Percentiles rank a stretch among this genome's conserved stretches.
These are phyloP conservation scores for Incurvaria masculella DNA, from an alignment of 2,888 invertebrate genomes.

Conservation along the genomic window DNA sequence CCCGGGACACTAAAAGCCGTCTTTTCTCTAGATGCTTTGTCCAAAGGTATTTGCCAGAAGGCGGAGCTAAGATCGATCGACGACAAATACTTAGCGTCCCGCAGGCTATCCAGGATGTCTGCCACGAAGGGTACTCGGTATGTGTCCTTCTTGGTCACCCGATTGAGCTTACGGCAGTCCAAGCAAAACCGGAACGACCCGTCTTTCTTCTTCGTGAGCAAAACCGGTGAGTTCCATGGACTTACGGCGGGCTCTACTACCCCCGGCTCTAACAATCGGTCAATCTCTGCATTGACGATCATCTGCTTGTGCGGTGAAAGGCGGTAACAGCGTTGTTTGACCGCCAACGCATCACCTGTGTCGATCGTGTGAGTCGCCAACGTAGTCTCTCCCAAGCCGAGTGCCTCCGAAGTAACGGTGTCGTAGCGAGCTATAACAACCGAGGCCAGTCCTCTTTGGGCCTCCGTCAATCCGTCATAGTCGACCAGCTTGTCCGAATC, in stretches of 20 bases:
- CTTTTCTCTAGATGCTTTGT: slow-evolving; percentile 1
- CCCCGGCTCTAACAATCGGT: too few relatives aligned
- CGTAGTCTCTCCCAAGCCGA: background rate
- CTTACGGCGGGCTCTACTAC: too few relatives aligned
- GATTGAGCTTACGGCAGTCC: background rate
- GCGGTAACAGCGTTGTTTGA: too few relatives aligned
- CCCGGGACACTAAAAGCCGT: slow-evolving; percentile 15
- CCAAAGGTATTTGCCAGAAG: slow-evolving; percentile 9
- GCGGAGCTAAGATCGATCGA: slow-evolving; percentile 17
- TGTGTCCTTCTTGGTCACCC: slow-evolving; percentile 8
- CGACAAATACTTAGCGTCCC: slow-evolving; percentile 17
- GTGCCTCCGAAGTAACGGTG: background rate
- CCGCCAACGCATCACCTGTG: too few relatives aligned
- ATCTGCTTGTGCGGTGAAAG: too few relatives aligned
- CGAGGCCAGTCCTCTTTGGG: background rate
- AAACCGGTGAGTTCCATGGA: too few relatives aligned
- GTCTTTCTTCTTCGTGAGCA: background rate
- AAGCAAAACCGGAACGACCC: background rate
- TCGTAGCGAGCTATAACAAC: background rate
- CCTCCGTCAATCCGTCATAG: background rate
- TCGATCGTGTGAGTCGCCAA: background rate
- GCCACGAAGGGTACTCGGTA: slow-evolving; percentile 17
- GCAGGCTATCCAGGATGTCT: slow-evolving; percentile 20
- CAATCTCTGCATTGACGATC: too few relatives aligned
- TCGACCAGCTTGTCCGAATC: background rate